These are phyloP conservation scores for Neelides sp. DNA, from an alignment of 1,140 invertebrate species.

Conservation along the genomic window DNA sequence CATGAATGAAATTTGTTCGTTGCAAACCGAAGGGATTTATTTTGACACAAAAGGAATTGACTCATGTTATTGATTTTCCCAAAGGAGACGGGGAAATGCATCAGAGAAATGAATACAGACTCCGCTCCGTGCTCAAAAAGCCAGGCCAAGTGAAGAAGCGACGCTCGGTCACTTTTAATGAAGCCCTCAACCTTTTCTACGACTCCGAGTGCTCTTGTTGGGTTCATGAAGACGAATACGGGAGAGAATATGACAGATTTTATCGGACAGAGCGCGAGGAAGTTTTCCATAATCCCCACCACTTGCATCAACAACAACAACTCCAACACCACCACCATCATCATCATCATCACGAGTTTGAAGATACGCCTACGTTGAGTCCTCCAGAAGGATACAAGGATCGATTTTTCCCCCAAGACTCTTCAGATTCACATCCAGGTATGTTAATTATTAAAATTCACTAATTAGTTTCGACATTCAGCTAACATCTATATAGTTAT, in stretches of 20 bases:
- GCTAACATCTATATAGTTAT: background rate
- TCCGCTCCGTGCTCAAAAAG: constrained; percentile 27
- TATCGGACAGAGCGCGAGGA: constrained; percentile 15
- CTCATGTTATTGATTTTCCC: too few species aligned
- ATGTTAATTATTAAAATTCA: background rate
- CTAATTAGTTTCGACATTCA: too few species aligned
- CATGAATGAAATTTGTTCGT: too few species aligned
- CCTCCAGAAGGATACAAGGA: constrained; percentile 31
- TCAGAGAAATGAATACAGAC: constrained; percentile 1
- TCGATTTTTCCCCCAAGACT: constrained; percentile 28
- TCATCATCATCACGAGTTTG: constrained; percentile 24
- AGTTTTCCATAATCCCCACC: constrained; percentile 10
- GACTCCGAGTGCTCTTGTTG: constrained; percentile 29
- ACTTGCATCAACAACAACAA: constrained; percentile 8
- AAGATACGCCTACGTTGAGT: constrained; percentile 27
- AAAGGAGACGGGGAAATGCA: too few species aligned
- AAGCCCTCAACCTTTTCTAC: constrained; percentile 27
- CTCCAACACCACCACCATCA: constrained; percentile 20
- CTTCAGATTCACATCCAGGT: constrained; percentile 5
- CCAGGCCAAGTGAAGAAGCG: constrained; percentile 20
- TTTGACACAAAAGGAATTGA: too few species aligned
- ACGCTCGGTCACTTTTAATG: constrained; percentile 26
- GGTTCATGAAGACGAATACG: constrained; percentile 31
- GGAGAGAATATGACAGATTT: constrained; percentile 5
- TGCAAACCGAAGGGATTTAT: too few species aligned